Conservation (phyloP, 2,797 vertebrate species). For the Pangasius mekongensis region DNA sequence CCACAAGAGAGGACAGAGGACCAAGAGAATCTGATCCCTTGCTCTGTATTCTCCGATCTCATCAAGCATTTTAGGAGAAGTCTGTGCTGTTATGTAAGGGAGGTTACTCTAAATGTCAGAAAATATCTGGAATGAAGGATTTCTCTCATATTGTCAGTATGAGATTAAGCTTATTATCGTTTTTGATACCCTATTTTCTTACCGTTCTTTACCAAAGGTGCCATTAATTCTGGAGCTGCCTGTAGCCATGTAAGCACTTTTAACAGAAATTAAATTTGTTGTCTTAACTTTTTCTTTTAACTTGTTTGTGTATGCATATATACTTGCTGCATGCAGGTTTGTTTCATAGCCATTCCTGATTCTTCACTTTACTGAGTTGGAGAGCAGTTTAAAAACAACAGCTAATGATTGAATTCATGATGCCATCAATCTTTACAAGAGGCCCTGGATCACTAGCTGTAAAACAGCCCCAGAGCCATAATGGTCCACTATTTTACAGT, state of each 20-base stretch:
- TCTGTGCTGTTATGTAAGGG: background rate
- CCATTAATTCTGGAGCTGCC: background rate
- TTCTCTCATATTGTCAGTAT: background rate
- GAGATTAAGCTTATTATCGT: background rate
- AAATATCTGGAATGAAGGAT: background rate
- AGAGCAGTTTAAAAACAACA: background rate
- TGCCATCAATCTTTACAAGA: background rate
- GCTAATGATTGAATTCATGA: background rate
- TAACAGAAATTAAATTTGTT: background rate
- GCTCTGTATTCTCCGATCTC: background rate
- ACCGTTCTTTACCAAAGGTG: background rate
- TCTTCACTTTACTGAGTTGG: background rate
- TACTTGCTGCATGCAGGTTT: background rate
- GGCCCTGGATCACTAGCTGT: background rate
- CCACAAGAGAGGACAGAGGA: background rate
- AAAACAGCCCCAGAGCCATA: background rate
- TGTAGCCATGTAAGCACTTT: background rate
- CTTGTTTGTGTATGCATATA: too few species aligned
- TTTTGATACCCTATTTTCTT: background rate
- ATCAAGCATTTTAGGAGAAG: background rate
- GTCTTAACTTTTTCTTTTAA: background rate
- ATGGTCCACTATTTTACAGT: background rate
- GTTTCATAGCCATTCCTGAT: background rate
- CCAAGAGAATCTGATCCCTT: background rate
- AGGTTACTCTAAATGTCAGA: background rate